Base-by-base conservation (phyloP, 2,888 invertebrate genomes). In the Antheraea assamensis region DNA sequence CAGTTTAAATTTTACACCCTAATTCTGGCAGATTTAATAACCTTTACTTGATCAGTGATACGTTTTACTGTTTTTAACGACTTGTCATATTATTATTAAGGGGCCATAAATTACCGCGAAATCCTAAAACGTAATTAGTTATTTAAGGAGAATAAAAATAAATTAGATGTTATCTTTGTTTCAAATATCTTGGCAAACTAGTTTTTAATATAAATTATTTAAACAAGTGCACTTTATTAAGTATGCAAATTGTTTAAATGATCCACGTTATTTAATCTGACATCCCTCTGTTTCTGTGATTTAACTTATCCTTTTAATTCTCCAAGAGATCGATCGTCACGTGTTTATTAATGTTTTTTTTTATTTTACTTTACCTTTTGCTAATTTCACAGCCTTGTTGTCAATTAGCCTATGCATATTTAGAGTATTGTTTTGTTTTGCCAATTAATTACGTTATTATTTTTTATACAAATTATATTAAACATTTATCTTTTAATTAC, bases 371-470 rank as follows among this genome's bases (percentile, higher is more conserved):
- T 87, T 89, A 89, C 90, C 89, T 88, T 94, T 94, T 93, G 95
- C 95, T 95, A 95, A 94, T 93, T 91, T 95, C 95, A 95, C 95
- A 95, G 95, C 95, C 95, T 90, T 92, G 91, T 91, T 92, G 61
- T 64, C 89, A 93, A 94, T 94, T 95, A 95, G 95, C 95, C 95
- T 95, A 95, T 94, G 92, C 92, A 89, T 93, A 93, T 91, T 90
- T 88, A 93, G 89, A 92, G 93, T 94, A 94, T 92, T 94, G 93
- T 92, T 92, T 92, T 92, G 94, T 88, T 42, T 91, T 92, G 93
- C 93, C 94, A 93, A 94, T 93, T 92, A 82, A 68, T 68, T 68
- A 68, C 68, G 68, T 68, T 35, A 68, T 68, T 30, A 61, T 61
- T 30, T 85, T 82, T 85, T 88, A 85, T 83, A 64, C 17, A 64